Base-by-base conservation (phyloP, 2,888 invertebrate genomes). In the Reticulitermes lucifugus region DNA sequence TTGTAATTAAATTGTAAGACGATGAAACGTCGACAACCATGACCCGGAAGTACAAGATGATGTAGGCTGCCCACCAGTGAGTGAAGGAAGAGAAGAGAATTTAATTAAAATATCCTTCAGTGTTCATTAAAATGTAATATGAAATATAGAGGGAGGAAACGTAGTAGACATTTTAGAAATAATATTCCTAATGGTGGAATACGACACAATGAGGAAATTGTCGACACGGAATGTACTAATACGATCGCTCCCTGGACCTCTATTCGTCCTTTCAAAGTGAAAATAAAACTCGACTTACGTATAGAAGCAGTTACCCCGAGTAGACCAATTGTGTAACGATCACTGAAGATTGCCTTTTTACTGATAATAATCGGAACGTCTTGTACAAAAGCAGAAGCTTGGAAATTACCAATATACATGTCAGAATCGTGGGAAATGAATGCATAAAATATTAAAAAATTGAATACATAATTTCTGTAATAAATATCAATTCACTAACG, bases 31-130 rank as follows among this genome's bases (percentile, higher is more conserved):
- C 73, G 12, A 35, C 5, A 41, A 35, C 6, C 35, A 41, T 14
- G 18, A 55, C 55, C 55, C 55, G 18, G n/a, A 77, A 41, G 5
- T 22, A n/a, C 18, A 12, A 12, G 46, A 46, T n/a, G 9, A 51
- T 77, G 77, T 10, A 77, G 46, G n/a, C 10, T 51, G 77, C 43
- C 51, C 46, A 25, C 29, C 25, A 41, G 73, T n/a, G 14, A 46
- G 21, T 46, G n/a, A 22, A 46, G 77, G 5, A 46, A 77, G 21
- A 25, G n/a, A n/a, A 46, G 1, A n/a, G 22, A 46, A 77, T 77
- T 77, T 46, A 77, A 77, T 77, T 77, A 77, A 77, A 77, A 46
- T 18, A 43, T 14, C 18, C 77, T 77, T 77, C 22, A 22, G n/a
- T 21, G 77, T 77, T 77, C 77, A 51, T 77, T 77, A 77, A 46